These are phyloP conservation scores for Pheosia gnoma DNA, from an alignment of 2,888 invertebrate species.

Conservation along the genomic window DNA sequence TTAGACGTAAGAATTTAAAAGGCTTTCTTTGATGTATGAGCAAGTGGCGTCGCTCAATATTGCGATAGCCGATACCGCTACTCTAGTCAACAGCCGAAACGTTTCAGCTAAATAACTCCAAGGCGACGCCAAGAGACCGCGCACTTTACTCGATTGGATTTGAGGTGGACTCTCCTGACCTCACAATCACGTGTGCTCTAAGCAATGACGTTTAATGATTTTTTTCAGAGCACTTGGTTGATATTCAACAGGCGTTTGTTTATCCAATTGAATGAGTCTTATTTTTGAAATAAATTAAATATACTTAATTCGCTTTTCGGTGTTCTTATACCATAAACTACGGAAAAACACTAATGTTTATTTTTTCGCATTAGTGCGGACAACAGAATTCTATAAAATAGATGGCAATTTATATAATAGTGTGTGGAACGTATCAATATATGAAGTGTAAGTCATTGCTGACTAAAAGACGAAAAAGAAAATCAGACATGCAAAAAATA, in stretches of 20 bases:
- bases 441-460: constrained; percentile 18
- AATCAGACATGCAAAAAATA: constrained; percentile 39
- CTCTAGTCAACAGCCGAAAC: constrained; percentile 71
- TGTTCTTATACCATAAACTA: no score
- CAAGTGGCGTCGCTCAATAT: constrained; percentile 42
- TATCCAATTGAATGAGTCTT: no score
- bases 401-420: background rate
- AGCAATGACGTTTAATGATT: constrained; percentile 33
- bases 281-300: no score
- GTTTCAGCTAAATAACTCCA: constrained; percentile 76
- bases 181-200: constrained; percentile 40
- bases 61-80: constrained; percentile 53
- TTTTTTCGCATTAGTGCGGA: no score
- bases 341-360: no score
- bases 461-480: constrained; percentile 29
- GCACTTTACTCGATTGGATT: constrained; percentile 79
- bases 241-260: constrained; percentile 34
- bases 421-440: constrained; percentile 12
- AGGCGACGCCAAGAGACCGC: constrained; percentile 59
- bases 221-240: constrained; percentile 30
- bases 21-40: constrained; percentile 25
- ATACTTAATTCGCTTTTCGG: no score
- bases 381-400: no score
- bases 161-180: constrained; percentile 65
- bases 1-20: constrained; percentile 23